Evolutionary conservation across 2,113 vertebrate genomes (phyloP), one percentile per base, ranked within the genome.

Genomic region (Stercorarius parasiticus): DNA sequence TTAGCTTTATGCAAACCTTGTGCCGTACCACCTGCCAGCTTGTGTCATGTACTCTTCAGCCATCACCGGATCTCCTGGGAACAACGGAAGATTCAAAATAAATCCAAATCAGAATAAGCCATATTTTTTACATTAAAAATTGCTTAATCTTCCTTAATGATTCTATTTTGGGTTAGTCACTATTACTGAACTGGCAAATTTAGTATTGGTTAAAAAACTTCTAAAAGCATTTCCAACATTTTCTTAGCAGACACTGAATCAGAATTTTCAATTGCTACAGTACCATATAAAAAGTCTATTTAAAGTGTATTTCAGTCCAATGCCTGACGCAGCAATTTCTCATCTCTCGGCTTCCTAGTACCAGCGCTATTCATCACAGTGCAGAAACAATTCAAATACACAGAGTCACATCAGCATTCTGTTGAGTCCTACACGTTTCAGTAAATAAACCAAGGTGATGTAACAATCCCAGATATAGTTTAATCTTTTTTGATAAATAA

Each of bases 261-360:
- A 87, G 80, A 82, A 96, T 92, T 96, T 93, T 93, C 79, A 79
- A 21, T 45, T 82, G 27, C 32, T 61, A 56, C 15, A 53, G 21
- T 43, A 52, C 23, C 38, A 79, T 64, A 74, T 40, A 27, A 94
- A 91, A 85, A 80, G 52, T 77, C 40, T 90, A 83, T 91, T 94
- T 93, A 86, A 94, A 96, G 94, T 89, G 56, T 91, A 94, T 95
- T 96, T 97, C 36, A 91, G 47, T 59, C 52, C 71, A 93, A 71
- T 82, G 83, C 82, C 86, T 94, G 88, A 93, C 50, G 89, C n/a
- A 55, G 72, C 84, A 95, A 95, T 96, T 97, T 95, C 82, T 96
- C 89, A 92, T 64, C 72, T 91, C 79, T 96, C 59, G 73, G 22
- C 50, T 90, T 97, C 71, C 55, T 82, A 71, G 88, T 82, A 95